phyloP scores from a whole-genome alignment of 2,888 invertebrate genomes.

The Drosophila eohydei region DNA sequence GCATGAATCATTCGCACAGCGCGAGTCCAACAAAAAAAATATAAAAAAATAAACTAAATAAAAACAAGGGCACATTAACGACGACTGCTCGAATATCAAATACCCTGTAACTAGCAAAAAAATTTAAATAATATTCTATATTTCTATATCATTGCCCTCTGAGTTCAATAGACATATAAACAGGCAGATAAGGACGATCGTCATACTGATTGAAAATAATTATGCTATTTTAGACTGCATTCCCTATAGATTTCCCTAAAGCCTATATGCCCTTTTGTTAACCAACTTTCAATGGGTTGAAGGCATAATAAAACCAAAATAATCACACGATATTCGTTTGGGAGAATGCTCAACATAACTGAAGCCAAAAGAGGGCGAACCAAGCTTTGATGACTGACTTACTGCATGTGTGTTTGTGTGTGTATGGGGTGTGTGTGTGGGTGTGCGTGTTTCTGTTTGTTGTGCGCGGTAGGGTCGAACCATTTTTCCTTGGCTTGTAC shows the following conservation, averaged over 20 bases:
- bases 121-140: no score
- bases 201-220: not conserved
- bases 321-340: slow-evolving; percentile 72
- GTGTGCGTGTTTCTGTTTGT: slow-evolving; percentile 5
- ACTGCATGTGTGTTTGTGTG: slow-evolving; percentile 24
- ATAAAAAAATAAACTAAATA: slow-evolving; percentile 16
- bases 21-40: slow-evolving; percentile 45
- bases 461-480: slow-evolving; percentile 15
- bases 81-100: not conserved
- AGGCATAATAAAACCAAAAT: slow-evolving; percentile 52
- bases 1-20: slow-evolving; percentile 80
- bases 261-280: not conserved
- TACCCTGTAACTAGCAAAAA: not conserved
- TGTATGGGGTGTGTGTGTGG: slow-evolving; percentile 8
- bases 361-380: slow-evolving; percentile 53
- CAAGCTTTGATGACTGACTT: slow-evolving; percentile 67
- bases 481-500: slow-evolving; percentile 25
- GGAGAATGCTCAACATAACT: slow-evolving; percentile 51
- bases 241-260: not conserved
- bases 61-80: slow-evolving; percentile 8
- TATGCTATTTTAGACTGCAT: not conserved
- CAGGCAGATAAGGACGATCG: no score
- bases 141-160: not conserved
- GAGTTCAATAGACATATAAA: no score
- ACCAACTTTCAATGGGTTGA: not conserved